Conservation (phyloP, 2,888 invertebrate species). For the Ischnus inquisitorius region DNA sequence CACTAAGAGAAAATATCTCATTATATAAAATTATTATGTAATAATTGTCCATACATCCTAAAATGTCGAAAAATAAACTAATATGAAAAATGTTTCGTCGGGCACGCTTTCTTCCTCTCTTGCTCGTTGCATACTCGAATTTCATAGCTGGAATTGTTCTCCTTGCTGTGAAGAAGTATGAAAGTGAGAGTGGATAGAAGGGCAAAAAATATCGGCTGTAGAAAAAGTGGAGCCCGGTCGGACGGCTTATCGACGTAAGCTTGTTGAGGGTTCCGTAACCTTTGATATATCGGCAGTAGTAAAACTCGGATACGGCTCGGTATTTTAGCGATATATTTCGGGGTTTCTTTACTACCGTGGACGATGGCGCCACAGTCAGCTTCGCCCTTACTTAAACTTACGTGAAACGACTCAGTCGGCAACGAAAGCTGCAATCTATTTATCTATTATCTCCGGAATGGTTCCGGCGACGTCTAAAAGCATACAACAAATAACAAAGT, state of each 20-base stretch:
- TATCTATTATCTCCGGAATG: no score
- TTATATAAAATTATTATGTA: constrained; percentile 85
- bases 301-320: neutral
- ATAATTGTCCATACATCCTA: constrained; percentile 85
- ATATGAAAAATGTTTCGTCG: constrained; percentile 77
- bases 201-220: neutral
- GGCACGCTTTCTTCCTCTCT: constrained; percentile 1
- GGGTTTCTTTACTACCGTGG: neutral
- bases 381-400: no score
- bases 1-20: constrained; percentile 82
- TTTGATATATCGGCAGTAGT: neutral
- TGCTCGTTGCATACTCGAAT: no score
- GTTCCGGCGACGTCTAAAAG: no score
- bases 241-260: neutral
- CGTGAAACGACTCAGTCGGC: no score
- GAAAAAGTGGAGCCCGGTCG: neutral
- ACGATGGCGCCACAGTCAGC: neutral
- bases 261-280: neutral
- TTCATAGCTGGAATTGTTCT: neutral
- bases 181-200: neutral
- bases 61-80: constrained; percentile 84
- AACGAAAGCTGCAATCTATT: no score
- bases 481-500: no score
- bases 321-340: neutral
- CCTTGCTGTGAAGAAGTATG: neutral